These are phyloP conservation scores for Micropterix aruncella DNA, from an alignment of 2,888 invertebrate species.

Conservation along the genomic window DNA sequence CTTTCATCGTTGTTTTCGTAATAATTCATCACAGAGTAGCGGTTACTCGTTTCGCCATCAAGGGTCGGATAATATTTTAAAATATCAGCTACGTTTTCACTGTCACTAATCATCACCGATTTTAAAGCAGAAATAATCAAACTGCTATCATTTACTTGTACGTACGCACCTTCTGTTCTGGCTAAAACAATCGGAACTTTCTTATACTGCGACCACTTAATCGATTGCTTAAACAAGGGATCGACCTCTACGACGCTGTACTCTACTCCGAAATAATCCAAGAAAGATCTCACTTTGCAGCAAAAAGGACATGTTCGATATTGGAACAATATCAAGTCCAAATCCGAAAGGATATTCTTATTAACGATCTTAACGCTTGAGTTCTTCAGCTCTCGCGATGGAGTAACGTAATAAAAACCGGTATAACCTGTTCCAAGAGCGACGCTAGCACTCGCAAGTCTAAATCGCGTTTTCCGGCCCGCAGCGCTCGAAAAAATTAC, in stretches of 20 bases:
- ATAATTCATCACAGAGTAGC: no score
- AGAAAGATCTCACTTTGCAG: conserved; percentile 67
- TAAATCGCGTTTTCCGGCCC: no score
- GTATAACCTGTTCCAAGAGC: no score
- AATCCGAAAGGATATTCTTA: no score
- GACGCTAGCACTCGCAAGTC: no score
- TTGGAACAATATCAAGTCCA: conserved; percentile 71
- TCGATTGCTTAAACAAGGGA: conserved; percentile 67
- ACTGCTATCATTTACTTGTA: conserved; percentile 76
- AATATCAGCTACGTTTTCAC: conserved; percentile 40
- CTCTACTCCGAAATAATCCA: conserved; percentile 75
- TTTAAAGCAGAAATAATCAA: conserved; percentile 72
- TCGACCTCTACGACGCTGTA: conserved; percentile 87
- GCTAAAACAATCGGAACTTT: conserved; percentile 75
- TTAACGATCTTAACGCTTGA: no score
- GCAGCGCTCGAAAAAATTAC: no score
- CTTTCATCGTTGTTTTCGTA: no score
- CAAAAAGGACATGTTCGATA: conserved; percentile 89
- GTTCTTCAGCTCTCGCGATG: no score
- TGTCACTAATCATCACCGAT: conserved; percentile 46
- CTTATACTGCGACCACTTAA: conserved; percentile 72
- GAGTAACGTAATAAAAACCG: no score
- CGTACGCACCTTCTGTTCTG: conserved; percentile 44
- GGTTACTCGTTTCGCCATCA: no score
- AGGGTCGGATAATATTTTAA: conserved; percentile 53